Evolutionary conservation across 1,140 invertebrate genomes (phyloP), one percentile per base, ranked within the genome.

Genomic region (Argopecten irradians): DNA sequence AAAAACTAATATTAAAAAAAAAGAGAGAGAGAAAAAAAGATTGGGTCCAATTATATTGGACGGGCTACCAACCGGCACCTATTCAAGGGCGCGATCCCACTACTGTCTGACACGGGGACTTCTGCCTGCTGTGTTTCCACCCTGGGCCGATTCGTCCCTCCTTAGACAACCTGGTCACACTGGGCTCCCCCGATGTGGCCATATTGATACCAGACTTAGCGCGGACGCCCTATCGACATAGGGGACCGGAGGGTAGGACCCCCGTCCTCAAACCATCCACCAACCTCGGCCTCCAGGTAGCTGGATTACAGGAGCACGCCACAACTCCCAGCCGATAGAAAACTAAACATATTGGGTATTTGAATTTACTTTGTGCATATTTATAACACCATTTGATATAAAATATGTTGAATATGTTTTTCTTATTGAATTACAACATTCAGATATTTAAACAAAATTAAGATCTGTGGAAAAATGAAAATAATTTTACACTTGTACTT

Each of bases 1-100:
- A n/a, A n/a, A n/a, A n/a, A n/a, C n/a, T n/a, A n/a, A n/a, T n/a
- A n/a, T n/a, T n/a, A n/a, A n/a, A n/a, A n/a, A n/a, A n/a, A n/a
- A n/a, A n/a, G n/a, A n/a, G n/a, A n/a, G n/a, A n/a, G n/a, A n/a
- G n/a, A 84, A 89, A 98, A 97, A 97, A 96, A 97, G 96, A 96
- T 96, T 96, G 96, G 97, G 98, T 98, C 97, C 97, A 96, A 96
- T 97, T 97, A 93, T 98, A 96, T 98, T 97, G 97, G 97, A 96
- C 96, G 96, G 97, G 98, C 97, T 98, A 96, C 95, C 96, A 96
- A 96, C 96, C 96, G 96, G 96, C 96, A 96, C 97, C 96, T 97
- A 98, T 98, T 98, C 98, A 97, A 97, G 97, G 97, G 97, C 97
- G 98, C 98, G 97, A 98, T 98, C 98, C 98, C 98, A 98, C 98